phyloP scores from a whole-genome alignment of 2,888 invertebrate genomes.

The Apamea anceps region DNA sequence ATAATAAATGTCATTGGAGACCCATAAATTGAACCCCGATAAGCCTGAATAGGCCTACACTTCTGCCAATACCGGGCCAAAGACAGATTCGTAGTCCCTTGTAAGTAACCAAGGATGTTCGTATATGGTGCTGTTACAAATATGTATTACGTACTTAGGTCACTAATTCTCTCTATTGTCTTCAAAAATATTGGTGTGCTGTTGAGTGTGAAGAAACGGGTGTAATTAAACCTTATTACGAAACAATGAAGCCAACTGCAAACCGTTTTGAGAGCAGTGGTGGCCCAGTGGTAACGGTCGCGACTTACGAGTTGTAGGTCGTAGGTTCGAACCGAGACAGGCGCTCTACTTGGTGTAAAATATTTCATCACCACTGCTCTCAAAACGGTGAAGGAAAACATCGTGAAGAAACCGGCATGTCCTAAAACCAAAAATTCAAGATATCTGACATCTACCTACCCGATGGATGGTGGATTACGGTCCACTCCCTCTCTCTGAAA shows the following conservation, averaged over 20 bases:
- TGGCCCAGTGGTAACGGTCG: too few relatives aligned
- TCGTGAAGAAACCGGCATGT: too few relatives aligned
- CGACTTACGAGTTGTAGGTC: too few relatives aligned
- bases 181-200: not conserved
- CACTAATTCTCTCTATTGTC: slow-evolving; percentile 31
- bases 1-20: slow-evolving; percentile 23
- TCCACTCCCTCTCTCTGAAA: too few relatives aligned
- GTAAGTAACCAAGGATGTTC: not conserved
- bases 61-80: slow-evolving; percentile 28
- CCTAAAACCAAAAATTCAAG: too few relatives aligned
- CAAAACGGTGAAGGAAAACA: too few relatives aligned
- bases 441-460: too few relatives aligned
- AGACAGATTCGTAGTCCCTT: slow-evolving; percentile 1
- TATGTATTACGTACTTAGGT: not conserved
- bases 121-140: slow-evolving; percentile 11
- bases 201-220: not conserved
- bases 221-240: not conserved
- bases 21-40: slow-evolving; percentile 22
- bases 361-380: too few relatives aligned
- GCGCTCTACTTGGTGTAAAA: too few relatives aligned
- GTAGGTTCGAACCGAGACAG: too few relatives aligned
- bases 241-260: not conserved
- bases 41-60: slow-evolving; percentile 2
- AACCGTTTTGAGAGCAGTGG: too few relatives aligned
- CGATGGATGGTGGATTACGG: too few relatives aligned